These are phyloP conservation scores for Acanthopagrus latus DNA, from an alignment of 2,797 vertebrate genomes.

Conservation along the genomic window DNA sequence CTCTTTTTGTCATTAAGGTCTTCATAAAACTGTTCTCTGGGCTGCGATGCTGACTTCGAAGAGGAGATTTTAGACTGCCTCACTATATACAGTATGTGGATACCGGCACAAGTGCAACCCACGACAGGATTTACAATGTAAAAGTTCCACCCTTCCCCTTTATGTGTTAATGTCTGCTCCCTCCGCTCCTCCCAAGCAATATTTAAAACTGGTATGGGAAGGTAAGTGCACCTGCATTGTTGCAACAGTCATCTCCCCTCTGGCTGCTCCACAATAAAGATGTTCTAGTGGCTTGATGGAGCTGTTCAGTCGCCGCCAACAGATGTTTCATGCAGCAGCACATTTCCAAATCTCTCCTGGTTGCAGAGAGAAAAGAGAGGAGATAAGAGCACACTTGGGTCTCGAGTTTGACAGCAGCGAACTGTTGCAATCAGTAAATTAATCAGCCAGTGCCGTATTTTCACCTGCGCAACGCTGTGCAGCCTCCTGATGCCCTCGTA, in stretches of 20 bases:
- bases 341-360: conserved; percentile 9
- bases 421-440: conserved; percentile 35
- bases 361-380: neutral
- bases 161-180: neutral
- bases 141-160: neutral
- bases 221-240: neutral
- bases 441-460: conserved; percentile 9
- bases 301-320: neutral
- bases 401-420: conserved; percentile 12
- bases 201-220: neutral
- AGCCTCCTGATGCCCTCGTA: neutral
- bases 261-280: neutral
- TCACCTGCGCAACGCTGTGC: neutral
- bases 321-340: neutral
- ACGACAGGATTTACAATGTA: conserved; percentile 8
- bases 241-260: neutral
- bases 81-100: neutral
- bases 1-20: conserved; percentile 39
- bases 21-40: conserved; percentile 27
- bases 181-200: neutral
- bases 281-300: neutral
- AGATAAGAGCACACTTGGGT: neutral
- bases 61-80: neutral
- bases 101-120: neutral
- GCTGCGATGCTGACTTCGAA: conserved; percentile 24